Evolutionary conservation across 2,888 invertebrate genomes (phyloP), one percentile per base, ranked within the genome.

Genomic region (Ophioninae sp.): DNA sequence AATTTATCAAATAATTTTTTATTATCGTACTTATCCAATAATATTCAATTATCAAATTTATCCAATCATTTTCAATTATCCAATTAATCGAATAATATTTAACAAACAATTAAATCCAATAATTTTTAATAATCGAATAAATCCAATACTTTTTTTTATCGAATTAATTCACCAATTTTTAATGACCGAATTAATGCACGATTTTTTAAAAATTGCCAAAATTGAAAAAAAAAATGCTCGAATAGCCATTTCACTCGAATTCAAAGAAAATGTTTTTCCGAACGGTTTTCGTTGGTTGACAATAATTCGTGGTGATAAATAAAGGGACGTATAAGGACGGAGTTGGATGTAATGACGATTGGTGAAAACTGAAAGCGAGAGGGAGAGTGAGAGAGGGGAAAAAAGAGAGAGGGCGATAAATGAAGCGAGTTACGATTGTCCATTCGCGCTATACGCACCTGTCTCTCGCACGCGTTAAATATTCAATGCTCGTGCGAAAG

Each of bases 391-490:
- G n/a, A 67, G 41, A 58, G n/a, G 91, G n/a, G n/a, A n/a, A n/a
- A n/a, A n/a, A n/a, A n/a, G 91, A 91, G 91, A 44, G 44, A 56
- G 64, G 39, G 20, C n/a, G 61, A 59, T 13, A 68, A 83, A 22
- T 13, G 13, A 72, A 58, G 74, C 80, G 83, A 83, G 65, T 79
- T 81, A 84, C 81, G 84, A 81, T 80, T 78, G 20, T 67, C 44
- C 74, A 75, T 73, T 74, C 85, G 80, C 83, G 78, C 81, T 68
- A 81, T 86, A 87, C 87, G 87, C 89, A 89, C 87, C 89, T 89
- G 89, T 87, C 87, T 85, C 85, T 89, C 88, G 88, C 88, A 89
- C 88, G 88, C 88, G 87, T 89, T 87, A 89, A 89, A 88, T 88
- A 89, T 89, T 87, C 86, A 89, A 87, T 85, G 79, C 75, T 81